These are phyloP conservation scores for Liparis tanakae DNA, from an alignment of 2,797 vertebrate genomes.

Conservation along the genomic window DNA sequence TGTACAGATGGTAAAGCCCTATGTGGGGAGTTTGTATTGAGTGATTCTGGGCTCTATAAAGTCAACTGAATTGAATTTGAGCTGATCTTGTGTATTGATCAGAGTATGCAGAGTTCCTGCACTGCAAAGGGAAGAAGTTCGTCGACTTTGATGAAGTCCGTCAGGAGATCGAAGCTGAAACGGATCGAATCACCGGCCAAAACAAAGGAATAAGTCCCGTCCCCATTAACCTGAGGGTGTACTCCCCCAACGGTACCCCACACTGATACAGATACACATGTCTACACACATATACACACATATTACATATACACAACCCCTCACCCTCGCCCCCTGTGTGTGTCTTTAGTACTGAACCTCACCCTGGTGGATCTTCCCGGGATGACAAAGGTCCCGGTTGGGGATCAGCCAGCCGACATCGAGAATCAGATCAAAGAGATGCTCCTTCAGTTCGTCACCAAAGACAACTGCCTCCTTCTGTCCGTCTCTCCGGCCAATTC, in stretches of 20 bases:
- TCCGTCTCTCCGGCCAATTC: constrained; percentile 96
- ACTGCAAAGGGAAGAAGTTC: constrained; percentile 97
- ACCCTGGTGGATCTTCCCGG: constrained; percentile 94
- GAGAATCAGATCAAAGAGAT: constrained; percentile 95
- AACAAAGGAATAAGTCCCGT: constrained; percentile 96
- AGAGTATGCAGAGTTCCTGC: constrained; percentile 95
- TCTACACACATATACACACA: neutral
- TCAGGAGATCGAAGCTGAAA: constrained; percentile 94
- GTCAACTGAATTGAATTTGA: no score
- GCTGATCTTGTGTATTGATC: neutral
- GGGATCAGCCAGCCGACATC: constrained; percentile 93
- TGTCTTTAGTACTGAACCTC: constrained; percentile 88
- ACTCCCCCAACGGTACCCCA: constrained; percentile 89
- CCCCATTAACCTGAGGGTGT: constrained; percentile 95
- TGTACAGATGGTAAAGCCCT: no score
- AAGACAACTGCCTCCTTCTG: constrained; percentile 95
- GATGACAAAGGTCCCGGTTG: constrained; percentile 96
- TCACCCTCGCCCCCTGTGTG: neutral
- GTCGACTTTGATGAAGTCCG: constrained; percentile 94
- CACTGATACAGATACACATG: neutral
- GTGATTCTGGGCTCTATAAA: no score
- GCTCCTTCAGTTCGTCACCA: constrained; percentile 96
- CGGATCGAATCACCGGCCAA: constrained; percentile 90
- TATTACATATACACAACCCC: no score
- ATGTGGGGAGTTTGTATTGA: no score